Evolutionary conservation across 2,888 invertebrate genomes (phyloP), one percentile per base, ranked within the genome.

Genomic region (Synergus itoensis): DNA sequence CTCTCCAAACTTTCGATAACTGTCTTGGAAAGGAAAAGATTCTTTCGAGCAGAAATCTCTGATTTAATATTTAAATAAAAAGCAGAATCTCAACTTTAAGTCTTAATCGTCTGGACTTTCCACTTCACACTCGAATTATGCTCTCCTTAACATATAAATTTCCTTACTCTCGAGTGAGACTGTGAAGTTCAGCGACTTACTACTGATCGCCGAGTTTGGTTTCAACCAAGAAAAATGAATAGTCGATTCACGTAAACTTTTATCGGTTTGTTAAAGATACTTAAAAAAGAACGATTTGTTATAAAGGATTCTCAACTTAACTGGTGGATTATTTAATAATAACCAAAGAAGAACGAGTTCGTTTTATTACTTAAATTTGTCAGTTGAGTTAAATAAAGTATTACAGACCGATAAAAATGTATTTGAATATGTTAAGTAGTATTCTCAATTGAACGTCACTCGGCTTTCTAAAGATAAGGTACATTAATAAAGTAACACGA

Each of bases 101-200:
- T 73, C 41, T 65, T 43, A 65, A 65, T 18, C 18, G 43, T 86
- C 89, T 86, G 86, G 85, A 85, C 86, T 90, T 89, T 89, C 86
- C 88, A 88, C 86, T 89, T 84, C 80, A 87, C 83, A 89, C 89
- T 89, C 87, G 87, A 76, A 36, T 53, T 73, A 67, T 67, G 53
- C 28, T 73, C 28, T 73, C 11, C 21, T 48, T 73, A 67, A 45
- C 45, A 41, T 45, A 21, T 53, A 53, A 48, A 73, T 53, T 73
- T 73, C 8, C 45, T 36, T 21, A 69, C 1, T 9, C 9, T 48
- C 86, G 90, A 91, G 91, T 91, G 91, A 87, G 86, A 90, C 89
- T 91, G 90, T 87, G 89, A 90, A 92, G 87, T 89, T 82, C 86
- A 89, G 91, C 90, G 18, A 65, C 40, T 73, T 73, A 53, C 53